Conservation (phyloP, 64 coral and sea anemone species). For the Stichodactyla mertensii region DNA sequence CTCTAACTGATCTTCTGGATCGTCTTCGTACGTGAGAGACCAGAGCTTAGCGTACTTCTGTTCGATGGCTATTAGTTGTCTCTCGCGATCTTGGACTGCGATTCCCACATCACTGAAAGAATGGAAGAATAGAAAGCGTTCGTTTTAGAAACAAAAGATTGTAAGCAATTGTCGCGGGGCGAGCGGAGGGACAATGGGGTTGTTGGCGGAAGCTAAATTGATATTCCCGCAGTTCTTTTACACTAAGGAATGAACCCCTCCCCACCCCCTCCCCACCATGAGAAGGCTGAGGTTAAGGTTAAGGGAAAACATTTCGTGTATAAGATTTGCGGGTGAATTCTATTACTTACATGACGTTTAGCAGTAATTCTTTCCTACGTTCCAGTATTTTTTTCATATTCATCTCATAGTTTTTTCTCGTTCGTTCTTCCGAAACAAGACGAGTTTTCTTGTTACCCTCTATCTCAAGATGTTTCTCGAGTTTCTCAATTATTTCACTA, state of each 20-base stretch:
- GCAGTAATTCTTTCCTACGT: not conserved
- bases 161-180: too few relatives aligned
- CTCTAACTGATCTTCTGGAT: not conserved
- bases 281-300: too few relatives aligned
- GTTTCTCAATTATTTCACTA: not conserved
- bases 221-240: too few relatives aligned
- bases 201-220: too few relatives aligned
- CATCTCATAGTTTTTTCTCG: not conserved
- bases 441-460: not conserved
- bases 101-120: conserved; percentile 1
- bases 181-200: too few relatives aligned
- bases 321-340: not conserved
- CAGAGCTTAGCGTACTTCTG: conserved; percentile 3
- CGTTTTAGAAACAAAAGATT: too few relatives aligned
- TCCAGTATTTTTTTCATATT: not conserved
- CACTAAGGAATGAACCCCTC: too few relatives aligned
- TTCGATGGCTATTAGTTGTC: not conserved
- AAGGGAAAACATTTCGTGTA: too few relatives aligned
- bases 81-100: not conserved
- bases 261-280: too few relatives aligned
- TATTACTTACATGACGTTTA: conserved; percentile 1
- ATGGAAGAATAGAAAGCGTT: too few relatives aligned
- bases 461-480: not conserved
- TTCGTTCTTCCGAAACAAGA: not conserved
- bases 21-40: conserved; percentile 21